phyloP scores from a whole-genome alignment of 2,888 invertebrate species.

The Andrena bicolor region DNA sequence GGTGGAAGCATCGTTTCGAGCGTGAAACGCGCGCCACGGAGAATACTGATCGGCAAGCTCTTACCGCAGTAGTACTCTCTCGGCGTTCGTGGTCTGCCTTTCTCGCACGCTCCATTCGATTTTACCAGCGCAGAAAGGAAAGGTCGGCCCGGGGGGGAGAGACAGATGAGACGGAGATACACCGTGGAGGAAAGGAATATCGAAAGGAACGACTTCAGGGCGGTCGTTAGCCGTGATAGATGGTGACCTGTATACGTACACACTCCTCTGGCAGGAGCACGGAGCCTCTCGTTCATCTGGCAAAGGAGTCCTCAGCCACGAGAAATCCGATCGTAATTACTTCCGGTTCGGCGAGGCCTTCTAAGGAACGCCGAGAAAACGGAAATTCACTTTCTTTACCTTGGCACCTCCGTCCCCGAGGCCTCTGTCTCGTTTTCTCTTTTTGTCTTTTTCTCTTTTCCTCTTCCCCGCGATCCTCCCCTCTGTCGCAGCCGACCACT shows the following conservation, averaged over 20 bases:
- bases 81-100: neutral
- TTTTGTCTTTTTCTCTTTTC: constrained; percentile 5
- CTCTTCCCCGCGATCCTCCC: neutral
- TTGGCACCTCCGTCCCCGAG: constrained; percentile 49
- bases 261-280: neutral
- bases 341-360: constrained; percentile 72
- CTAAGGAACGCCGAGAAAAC: constrained; percentile 69
- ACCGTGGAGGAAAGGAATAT: constrained; percentile 29
- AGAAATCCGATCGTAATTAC: constrained; percentile 76
- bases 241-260: constrained; percentile 50
- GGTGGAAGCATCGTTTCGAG: constrained; percentile 1
- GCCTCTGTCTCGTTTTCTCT: constrained; percentile 9
- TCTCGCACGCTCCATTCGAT: constrained; percentile 27
- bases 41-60: constrained; percentile 18
- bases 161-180: constrained; percentile 42
- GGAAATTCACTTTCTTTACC: constrained; percentile 77
- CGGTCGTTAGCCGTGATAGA: constrained; percentile 66
- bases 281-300: constrained; percentile 53
- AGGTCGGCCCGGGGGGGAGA: constrained; percentile 29
- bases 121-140: constrained; percentile 42
- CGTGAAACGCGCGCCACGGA: neutral
- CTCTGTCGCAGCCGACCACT: constrained; percentile 33
- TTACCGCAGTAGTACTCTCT: neutral
- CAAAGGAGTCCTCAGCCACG: constrained; percentile 55
- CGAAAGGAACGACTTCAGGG: constrained; percentile 51